phyloP scores from a whole-genome alignment of 2,888 invertebrate genomes.

The Pasiphila rectangulata region DNA sequence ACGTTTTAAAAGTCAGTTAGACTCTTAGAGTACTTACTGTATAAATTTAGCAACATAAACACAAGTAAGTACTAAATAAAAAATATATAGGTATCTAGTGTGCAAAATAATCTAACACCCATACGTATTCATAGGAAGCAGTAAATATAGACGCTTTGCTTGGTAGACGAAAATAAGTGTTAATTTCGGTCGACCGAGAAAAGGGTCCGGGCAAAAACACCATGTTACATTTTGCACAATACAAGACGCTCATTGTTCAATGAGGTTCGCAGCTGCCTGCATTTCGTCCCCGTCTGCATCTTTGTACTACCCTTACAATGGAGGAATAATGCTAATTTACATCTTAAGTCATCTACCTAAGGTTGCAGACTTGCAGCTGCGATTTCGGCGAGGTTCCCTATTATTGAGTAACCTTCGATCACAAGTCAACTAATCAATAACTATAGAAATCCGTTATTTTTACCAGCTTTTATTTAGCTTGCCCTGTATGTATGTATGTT shows the following conservation, averaged over 20 bases:
- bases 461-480: no score
- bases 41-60: no score
- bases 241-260: conserved; percentile 63
- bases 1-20: no score
- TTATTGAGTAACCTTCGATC: conserved; percentile 56
- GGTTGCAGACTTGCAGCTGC: conserved; percentile 78
- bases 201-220: conserved; percentile 54
- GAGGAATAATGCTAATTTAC: conserved; percentile 78
- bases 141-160: no score
- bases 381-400: conserved; percentile 55
- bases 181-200: conserved; percentile 37
- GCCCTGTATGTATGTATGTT: no score
- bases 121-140: no score
- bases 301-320: conserved; percentile 69
- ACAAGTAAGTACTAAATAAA: no score
- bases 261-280: conserved; percentile 78
- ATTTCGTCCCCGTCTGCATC: conserved; percentile 76
- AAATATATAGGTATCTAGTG: no score
- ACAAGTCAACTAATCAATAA: conserved; percentile 57
- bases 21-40: no score
- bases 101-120: no score
- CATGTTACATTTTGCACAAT: conserved; percentile 78
- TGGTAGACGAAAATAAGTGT: conserved; percentile 26
- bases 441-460: conserved; percentile 38
- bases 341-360: conserved; percentile 76